These are phyloP conservation scores for Laterallus jamaicensis DNA, from an alignment of 2,113 vertebrate species.

Conservation along the genomic window DNA sequence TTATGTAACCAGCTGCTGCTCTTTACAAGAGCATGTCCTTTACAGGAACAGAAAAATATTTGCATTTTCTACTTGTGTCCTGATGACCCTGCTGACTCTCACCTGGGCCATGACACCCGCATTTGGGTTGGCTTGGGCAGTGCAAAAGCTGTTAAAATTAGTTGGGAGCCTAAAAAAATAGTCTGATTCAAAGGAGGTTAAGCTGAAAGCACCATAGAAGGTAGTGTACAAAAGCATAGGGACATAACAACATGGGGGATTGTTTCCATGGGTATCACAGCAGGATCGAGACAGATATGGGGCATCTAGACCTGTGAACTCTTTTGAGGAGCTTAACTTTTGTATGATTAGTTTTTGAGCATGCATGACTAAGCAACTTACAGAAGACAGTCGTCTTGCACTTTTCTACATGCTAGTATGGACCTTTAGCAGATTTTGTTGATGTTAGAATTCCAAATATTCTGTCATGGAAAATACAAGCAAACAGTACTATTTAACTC, in stretches of 20 bases:
- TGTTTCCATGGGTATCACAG: not conserved
- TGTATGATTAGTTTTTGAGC: not conserved
- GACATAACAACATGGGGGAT: not conserved
- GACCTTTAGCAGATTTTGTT: not conserved
- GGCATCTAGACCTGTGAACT: not conserved
- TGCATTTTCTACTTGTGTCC: not conserved
- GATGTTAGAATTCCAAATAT: not conserved
- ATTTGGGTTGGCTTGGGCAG: accelerated
- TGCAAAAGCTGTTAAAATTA: not conserved
- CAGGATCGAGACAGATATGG: not conserved
- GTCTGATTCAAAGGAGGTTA: not conserved
- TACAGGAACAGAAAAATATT: not conserved
- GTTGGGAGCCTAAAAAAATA: not conserved
- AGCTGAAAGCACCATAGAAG: not conserved
- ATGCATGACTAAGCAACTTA: not conserved
- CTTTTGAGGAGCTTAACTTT: not conserved
- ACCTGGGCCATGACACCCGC: not conserved
- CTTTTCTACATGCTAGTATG: not conserved
- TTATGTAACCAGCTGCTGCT: not conserved
- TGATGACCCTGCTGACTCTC: not conserved
- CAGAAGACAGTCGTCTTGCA: not conserved
- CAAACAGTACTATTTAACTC: not conserved
- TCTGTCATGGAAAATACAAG: not conserved
- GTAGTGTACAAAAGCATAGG: not conserved
- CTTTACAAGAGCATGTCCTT: not conserved